phyloP scores from a whole-genome alignment of 1,140 invertebrate species.

The Dendrolimus punctatus region DNA sequence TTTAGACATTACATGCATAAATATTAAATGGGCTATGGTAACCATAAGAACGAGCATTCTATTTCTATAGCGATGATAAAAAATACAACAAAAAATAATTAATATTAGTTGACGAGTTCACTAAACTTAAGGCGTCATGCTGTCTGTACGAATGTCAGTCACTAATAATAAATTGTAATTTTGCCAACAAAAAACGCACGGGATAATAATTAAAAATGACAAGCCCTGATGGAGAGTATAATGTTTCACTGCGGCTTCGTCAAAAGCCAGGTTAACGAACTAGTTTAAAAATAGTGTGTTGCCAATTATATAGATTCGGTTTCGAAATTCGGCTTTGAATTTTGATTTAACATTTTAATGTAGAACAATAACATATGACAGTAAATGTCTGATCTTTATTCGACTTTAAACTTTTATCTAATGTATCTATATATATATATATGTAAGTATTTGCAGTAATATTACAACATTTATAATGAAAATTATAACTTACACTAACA shows the following conservation, averaged over 20 bases:
- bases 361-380: no score
- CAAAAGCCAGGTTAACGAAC: neutral
- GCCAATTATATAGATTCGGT: conserved; percentile 1
- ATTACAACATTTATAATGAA: no score
- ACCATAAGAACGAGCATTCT: conserved; percentile 11
- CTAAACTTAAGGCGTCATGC: conserved; percentile 29
- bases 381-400: no score
- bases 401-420: no score
- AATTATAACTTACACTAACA: no score
- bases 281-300: conserved; percentile 3
- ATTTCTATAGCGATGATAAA: neutral
- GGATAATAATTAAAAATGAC: conserved; percentile 34
- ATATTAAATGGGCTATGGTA: neutral
- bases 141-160: conserved; percentile 12
- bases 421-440: no score
- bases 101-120: conserved; percentile 28
- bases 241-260: neutral
- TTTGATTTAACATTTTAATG: no score
- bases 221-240: neutral
- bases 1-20: no score
- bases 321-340: no score
- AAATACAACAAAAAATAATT: conserved; percentile 19
- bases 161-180: conserved; percentile 12
- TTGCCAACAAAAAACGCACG: conserved; percentile 32
- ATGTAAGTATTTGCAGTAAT: no score